phyloP scores from a whole-genome alignment of 2,888 invertebrate genomes.

The Plagodis pulveraria region DNA sequence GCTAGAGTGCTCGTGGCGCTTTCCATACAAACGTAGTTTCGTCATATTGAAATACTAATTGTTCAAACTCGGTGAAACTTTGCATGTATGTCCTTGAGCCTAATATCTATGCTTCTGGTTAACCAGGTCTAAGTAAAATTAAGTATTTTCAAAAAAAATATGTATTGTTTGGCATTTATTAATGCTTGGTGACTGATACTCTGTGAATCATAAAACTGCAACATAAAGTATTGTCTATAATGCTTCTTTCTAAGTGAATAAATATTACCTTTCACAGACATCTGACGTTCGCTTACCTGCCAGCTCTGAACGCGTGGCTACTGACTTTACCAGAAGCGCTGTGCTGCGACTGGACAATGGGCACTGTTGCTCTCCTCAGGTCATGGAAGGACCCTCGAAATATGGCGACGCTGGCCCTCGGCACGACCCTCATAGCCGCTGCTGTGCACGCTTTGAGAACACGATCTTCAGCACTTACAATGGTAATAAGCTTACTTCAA shows the following conservation, averaged over 20 bases:
- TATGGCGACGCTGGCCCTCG: constrained; percentile 90
- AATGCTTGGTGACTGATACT: too few species aligned
- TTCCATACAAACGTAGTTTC: too few species aligned
- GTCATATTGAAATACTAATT: too few species aligned
- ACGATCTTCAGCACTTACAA: constrained; percentile 73
- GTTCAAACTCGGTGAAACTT: too few species aligned
- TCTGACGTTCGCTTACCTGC: constrained; percentile 96
- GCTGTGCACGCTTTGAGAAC: constrained; percentile 78
- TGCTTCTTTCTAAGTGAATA: neutral
- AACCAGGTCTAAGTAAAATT: too few species aligned
- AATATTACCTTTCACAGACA: constrained; percentile 82
- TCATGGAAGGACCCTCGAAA: constrained; percentile 93
- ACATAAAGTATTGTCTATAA: neutral
- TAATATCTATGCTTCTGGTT: too few species aligned
- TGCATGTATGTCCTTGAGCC: too few species aligned
- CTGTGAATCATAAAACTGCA: too few species aligned
- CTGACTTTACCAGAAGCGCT: constrained; percentile 94
- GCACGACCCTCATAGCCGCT: constrained; percentile 85
- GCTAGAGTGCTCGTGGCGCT: too few species aligned
- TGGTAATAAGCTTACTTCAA: constrained; percentile 55
- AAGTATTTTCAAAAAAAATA: too few species aligned
- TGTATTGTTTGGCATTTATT: too few species aligned
- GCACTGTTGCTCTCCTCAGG: constrained; percentile 94
- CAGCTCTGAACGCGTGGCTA: constrained; percentile 95
- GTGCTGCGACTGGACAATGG: constrained; percentile 99